Evolutionary conservation across 1,140 invertebrate genomes (phyloP).

Genomic region (Drosophila bocqueti): DNA sequence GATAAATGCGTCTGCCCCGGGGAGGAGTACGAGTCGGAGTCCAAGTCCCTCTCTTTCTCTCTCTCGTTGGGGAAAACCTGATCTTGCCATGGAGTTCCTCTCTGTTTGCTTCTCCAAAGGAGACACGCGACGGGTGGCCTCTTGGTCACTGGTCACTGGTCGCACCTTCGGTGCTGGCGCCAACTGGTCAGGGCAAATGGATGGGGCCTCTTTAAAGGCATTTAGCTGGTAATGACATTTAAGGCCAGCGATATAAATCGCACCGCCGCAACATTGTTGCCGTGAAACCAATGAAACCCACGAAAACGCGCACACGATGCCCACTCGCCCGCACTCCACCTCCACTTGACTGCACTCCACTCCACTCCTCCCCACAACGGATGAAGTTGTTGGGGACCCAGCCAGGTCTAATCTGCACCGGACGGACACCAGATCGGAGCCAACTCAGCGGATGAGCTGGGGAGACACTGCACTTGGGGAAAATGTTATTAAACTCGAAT

Average conservation of each 20-base stretch:
- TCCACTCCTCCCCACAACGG: neutral
- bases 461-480: constrained; percentile 13
- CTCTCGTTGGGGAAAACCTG: constrained; percentile 19
- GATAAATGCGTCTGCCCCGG: constrained; percentile 67
- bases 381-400: constrained; percentile 41
- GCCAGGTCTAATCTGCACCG: constrained; percentile 20
- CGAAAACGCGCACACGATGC: constrained; percentile 15
- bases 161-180: constrained; percentile 54
- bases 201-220: constrained; percentile 78
- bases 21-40: neutral
- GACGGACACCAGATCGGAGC: constrained; percentile 22
- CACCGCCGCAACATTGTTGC: constrained; percentile 53
- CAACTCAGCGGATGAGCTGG: constrained; percentile 20
- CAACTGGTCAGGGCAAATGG: constrained; percentile 50
- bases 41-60: neutral
- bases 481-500: neutral
- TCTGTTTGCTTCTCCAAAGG: neutral
- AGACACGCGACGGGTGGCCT: constrained; percentile 29
- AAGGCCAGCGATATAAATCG: constrained; percentile 61
- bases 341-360: neutral
- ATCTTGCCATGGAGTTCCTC: constrained; percentile 20
- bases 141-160: constrained; percentile 26
- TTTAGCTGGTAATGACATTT: constrained; percentile 74
- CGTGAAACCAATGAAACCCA: constrained; percentile 25
- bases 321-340: neutral